Evolutionary conservation across 2,113 vertebrate genomes (phyloP).

Genomic region (Elaphurus davidianus): DNA sequence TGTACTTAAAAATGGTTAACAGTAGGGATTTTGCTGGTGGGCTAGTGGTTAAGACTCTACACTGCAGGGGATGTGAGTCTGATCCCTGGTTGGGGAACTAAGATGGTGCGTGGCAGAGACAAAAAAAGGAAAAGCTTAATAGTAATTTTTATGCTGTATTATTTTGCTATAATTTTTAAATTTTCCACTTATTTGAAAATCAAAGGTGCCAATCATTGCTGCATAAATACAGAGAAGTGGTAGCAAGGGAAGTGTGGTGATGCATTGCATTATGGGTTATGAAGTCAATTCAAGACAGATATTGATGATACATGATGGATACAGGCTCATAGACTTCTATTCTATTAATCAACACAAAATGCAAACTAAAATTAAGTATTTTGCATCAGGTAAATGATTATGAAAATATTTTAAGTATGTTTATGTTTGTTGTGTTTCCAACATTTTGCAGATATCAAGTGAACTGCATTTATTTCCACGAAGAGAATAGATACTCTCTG

Average conservation of each 20-base stretch:
- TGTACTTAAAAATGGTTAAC: neutral
- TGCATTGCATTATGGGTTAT: neutral
- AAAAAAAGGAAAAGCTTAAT: neutral
- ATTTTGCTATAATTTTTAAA: neutral
- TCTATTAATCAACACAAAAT: neutral
- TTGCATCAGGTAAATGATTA: neutral
- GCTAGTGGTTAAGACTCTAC: neutral
- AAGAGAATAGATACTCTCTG: neutral
- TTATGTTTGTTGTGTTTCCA: neutral
- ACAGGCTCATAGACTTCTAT: neutral
- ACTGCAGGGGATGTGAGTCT: neutral
- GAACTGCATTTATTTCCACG: neutral
- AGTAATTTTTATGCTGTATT: neutral
- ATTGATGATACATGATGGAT: neutral
- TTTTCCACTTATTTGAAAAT: neutral
- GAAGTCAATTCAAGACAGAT: neutral
- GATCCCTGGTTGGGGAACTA: neutral
- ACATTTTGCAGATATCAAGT: neutral
- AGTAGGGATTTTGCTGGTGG: neutral
- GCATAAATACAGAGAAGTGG: neutral
- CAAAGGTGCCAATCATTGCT: neutral
- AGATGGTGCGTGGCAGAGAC: rapidly evolving
- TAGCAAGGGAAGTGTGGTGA: neutral
- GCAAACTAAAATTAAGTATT: neutral
- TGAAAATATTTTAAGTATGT: neutral